A percentile compares a stretch with the other conserved stretches of the same genome.
Conservation (phyloP, 2,113 vertebrate genomes). For the Ivindomyrus marchei region DNA sequence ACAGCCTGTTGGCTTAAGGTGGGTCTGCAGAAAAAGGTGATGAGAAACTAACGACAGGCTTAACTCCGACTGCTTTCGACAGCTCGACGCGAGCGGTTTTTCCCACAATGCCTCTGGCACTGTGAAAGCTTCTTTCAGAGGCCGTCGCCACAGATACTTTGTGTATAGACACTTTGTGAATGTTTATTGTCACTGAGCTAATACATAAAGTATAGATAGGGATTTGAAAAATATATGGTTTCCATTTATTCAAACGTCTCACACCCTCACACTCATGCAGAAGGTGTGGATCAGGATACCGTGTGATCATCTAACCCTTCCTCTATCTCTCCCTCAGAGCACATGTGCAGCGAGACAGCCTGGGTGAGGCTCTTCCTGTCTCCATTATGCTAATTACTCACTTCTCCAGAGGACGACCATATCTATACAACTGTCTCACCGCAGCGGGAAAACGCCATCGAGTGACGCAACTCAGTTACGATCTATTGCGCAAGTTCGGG, state of each 20-base stretch:
- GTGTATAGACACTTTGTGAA: neutral
- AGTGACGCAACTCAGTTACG: neutral
- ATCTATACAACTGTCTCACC: constrained; percentile 21
- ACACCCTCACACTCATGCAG: neutral
- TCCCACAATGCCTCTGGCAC: neutral
- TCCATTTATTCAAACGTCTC: neutral
- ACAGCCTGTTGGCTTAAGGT: neutral
- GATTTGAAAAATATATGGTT: neutral
- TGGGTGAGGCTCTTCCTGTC: constrained; percentile 70
- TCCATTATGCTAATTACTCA: constrained; percentile 64
- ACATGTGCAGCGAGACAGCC: constrained; percentile 47
- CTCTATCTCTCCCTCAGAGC: constrained; percentile 43
- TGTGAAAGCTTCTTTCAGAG: neutral
- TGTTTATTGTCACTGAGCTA: neutral
- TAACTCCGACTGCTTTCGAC: neutral
- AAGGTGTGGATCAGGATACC: neutral
- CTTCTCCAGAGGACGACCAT: constrained; percentile 43
- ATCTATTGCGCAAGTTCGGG: neutral
- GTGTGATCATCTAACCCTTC: constrained; percentile 34
- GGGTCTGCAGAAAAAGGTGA: neutral
- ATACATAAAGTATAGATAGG: neutral
- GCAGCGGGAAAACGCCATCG: neutral
- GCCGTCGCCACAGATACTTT: neutral
- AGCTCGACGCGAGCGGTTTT: neutral
- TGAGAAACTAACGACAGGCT: neutral